phyloP scores from a whole-genome alignment of 2,888 invertebrate genomes.

The Lasioglossum villosulum region DNA sequence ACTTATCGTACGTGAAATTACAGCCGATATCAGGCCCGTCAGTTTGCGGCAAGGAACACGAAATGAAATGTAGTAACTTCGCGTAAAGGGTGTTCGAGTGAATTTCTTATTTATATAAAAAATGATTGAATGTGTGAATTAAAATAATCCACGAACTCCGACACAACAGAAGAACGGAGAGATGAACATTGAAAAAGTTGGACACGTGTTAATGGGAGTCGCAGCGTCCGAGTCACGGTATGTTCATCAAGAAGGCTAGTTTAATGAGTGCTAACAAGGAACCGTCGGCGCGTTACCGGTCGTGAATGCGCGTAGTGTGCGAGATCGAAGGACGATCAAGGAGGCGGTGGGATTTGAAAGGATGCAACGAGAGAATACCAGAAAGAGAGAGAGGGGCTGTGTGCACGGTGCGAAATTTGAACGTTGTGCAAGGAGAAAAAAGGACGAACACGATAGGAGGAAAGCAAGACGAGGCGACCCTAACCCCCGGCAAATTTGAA shows the following conservation, averaged over 20 bases:
- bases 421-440: background rate
- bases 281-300: background rate
- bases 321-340: slow-evolving; percentile 26
- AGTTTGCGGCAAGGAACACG: background rate
- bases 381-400: background rate
- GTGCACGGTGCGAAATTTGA: background rate
- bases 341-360: slow-evolving; percentile 20
- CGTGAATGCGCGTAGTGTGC: background rate
- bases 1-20: background rate
- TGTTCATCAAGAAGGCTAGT: background rate
- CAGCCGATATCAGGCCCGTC: background rate
- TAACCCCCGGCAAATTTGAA: slow-evolving; percentile 62
- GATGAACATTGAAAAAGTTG: background rate
- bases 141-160: too few species aligned
- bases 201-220: background rate
- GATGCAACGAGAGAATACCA: background rate
- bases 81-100: too few species aligned
- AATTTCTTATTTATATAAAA: too few species aligned
- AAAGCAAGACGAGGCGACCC: slow-evolving; percentile 30
- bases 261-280: slow-evolving; percentile 13
- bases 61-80: background rate
- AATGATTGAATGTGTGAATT: too few species aligned
- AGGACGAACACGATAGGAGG: background rate
- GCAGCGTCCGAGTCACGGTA: background rate
- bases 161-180: too few species aligned